A percentile compares a stretch with the other conserved stretches of the same genome.
phyloP scores from a whole-genome alignment of 2,888 invertebrate genomes.

The Andrena chrysosceles region DNA sequence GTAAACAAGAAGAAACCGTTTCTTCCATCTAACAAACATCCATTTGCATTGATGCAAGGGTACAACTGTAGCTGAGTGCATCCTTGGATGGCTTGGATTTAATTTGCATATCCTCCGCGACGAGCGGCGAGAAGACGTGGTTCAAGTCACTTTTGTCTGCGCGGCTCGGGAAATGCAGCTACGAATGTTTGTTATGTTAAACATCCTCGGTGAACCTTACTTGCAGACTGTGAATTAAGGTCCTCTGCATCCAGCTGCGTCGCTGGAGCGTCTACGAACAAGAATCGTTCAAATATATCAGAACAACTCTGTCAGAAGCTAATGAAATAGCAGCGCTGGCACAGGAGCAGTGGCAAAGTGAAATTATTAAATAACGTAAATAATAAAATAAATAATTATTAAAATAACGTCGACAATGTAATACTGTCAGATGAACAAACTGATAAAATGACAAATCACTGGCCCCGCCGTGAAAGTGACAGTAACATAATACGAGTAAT shows the following conservation, averaged over 20 bases:
- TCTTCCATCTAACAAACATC: conserved; percentile 57
- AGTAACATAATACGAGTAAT: too few relatives aligned
- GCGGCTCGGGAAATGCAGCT: conserved; percentile 23
- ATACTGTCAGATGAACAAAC: too few relatives aligned
- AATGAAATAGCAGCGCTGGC: background rate
- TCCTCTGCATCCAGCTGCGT: background rate
- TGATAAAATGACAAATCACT: too few relatives aligned
- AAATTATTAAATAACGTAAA: too few relatives aligned
- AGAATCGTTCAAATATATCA: background rate
- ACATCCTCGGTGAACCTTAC: conserved; percentile 38
- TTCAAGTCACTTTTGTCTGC: conserved; percentile 41
- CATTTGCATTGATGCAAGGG: conserved; percentile 56
- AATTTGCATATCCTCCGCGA: conserved; percentile 61
- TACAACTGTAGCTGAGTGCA: conserved; percentile 54
- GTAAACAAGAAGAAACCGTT: conserved; percentile 63
- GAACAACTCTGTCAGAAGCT: background rate
- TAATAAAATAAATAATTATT: too few relatives aligned
- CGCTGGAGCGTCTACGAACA: background rate
- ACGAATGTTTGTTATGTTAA: conserved; percentile 60
- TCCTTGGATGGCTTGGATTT: conserved; percentile 51
- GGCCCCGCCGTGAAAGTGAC: too few relatives aligned
- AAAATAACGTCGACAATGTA: too few relatives aligned
- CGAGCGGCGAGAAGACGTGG: conserved; percentile 48
- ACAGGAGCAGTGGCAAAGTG: too few relatives aligned
- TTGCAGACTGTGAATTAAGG: conserved; percentile 31